Conservation (phyloP, 1,140 invertebrate species). For the Sarcophaga peregrina region DNA sequence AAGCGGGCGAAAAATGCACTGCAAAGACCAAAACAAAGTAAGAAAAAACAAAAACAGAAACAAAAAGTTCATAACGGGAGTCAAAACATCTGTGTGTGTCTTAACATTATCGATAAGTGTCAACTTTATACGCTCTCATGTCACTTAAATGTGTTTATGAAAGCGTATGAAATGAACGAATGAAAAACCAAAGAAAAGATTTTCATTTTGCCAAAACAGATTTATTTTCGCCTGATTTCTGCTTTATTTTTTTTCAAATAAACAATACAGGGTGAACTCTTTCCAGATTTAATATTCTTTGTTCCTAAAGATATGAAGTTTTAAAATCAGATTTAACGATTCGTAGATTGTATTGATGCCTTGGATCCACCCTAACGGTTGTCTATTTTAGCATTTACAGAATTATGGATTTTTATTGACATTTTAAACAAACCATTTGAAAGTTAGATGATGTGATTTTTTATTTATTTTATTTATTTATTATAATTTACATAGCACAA, state of each 20-base stretch:
- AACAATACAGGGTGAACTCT: neutral
- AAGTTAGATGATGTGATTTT: too few species aligned
- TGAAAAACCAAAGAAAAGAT: neutral
- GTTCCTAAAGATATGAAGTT: too few species aligned
- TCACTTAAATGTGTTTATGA: conserved; percentile 35
- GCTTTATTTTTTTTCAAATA: neutral
- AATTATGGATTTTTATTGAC: too few species aligned
- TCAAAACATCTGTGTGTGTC: conserved; percentile 26
- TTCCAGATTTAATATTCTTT: neutral
- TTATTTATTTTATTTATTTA: too few species aligned
- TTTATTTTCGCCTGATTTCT: conserved; percentile 6
- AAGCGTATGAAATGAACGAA: neutral
- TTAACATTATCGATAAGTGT: conserved; percentile 38
- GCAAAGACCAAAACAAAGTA: too few species aligned
- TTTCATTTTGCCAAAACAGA: neutral
- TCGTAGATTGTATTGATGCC: too few species aligned
- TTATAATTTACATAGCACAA: too few species aligned
- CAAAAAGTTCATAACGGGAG: neutral
- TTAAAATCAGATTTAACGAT: too few species aligned
- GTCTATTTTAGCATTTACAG: too few species aligned
- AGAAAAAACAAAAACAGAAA: neutral
- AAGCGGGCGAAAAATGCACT: too few species aligned
- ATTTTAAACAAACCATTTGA: too few species aligned
- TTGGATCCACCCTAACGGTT: too few species aligned
- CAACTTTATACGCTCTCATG: conserved; percentile 38